Percentiles rank a stretch among this genome's conserved stretches.
Evolutionary conservation across 2,113 vertebrate genomes (phyloP).

Genomic region (Xyliphius kryptos): DNA sequence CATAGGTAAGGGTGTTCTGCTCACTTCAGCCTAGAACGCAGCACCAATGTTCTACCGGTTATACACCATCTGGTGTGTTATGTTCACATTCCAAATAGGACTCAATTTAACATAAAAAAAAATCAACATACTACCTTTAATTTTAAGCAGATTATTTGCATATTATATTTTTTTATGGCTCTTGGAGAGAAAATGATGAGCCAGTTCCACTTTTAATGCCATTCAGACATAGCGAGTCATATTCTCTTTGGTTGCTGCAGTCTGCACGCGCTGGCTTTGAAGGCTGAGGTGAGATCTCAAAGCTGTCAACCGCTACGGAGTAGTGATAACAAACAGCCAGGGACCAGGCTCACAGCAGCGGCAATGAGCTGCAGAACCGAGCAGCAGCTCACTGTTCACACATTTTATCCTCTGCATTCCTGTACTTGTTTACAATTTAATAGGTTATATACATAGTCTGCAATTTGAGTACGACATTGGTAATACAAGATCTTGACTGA

Average conservation of each 20-base stretch:
- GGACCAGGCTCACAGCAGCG: conserved; percentile 55
- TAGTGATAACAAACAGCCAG: conserved; percentile 81
- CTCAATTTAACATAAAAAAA: too few relatives aligned
- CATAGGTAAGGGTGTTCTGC: conserved; percentile 62
- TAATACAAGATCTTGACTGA: too few relatives aligned
- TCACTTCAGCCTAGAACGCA: conserved; percentile 53
- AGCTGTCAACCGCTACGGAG: conserved; percentile 87
- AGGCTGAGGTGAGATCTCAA: conserved; percentile 70
- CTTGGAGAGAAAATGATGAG: too few relatives aligned
- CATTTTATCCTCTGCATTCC: too few relatives aligned
- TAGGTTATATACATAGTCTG: not conserved
- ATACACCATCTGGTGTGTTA: too few relatives aligned
- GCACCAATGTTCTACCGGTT: conserved; percentile 15
- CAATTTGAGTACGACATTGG: too few relatives aligned
- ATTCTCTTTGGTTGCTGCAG: conserved; percentile 33
- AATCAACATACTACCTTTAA: too few relatives aligned
- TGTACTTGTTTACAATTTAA: not conserved
- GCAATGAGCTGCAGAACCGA: not conserved
- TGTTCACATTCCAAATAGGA: too few relatives aligned
- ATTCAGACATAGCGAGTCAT: not conserved
- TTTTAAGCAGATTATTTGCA: too few relatives aligned
- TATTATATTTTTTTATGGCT: too few relatives aligned
- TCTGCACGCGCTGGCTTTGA: conserved; percentile 45
- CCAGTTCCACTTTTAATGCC: not conserved
- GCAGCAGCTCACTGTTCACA: not conserved